A percentile compares a stretch with the other conserved stretches of the same genome.
These are phyloP conservation scores for Sesia bembeciformis DNA, from an alignment of 2,888 invertebrate species.

Conservation along the genomic window DNA sequence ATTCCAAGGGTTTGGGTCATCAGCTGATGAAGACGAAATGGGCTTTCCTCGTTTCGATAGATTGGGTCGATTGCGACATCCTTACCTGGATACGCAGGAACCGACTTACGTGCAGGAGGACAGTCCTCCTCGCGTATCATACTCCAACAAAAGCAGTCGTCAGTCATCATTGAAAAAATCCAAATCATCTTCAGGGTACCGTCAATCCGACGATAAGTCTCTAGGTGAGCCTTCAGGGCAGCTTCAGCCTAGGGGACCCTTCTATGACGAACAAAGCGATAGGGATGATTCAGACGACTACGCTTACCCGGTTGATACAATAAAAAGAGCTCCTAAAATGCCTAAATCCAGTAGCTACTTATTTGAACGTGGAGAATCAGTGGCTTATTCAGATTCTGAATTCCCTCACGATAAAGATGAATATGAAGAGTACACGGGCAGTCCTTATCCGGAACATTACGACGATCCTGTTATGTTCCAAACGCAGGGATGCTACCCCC, in stretches of 20 bases:
- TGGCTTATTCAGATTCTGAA: constrained; percentile 62
- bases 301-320: constrained; percentile 66
- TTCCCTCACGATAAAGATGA: constrained; percentile 57
- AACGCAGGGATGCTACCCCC: constrained; percentile 64
- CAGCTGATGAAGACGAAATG: constrained; percentile 79
- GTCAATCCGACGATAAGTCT: constrained; percentile 48
- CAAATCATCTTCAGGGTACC: constrained; percentile 45
- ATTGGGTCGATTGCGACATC: constrained; percentile 70
- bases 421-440: constrained; percentile 58
- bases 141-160: constrained; percentile 64
- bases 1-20: constrained; percentile 77
- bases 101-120: constrained; percentile 64
- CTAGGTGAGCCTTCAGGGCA: constrained; percentile 50
- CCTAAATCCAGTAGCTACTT: constrained; percentile 53
- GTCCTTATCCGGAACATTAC: constrained; percentile 65
- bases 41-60: constrained; percentile 78
- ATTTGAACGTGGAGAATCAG: constrained; percentile 59
- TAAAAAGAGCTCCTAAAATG: constrained; percentile 64
- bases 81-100: constrained; percentile 66
- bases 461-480: constrained; percentile 61
- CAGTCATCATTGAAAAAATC: constrained; percentile 63
- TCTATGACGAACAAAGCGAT: constrained; percentile 59
- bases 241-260: constrained; percentile 39
- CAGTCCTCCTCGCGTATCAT: constrained; percentile 57
- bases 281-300: constrained; percentile 68